Percentiles rank a stretch among this genome's conserved stretches.
Evolutionary conservation across 2,113 vertebrate species (phyloP).

Genomic region (Etheostoma spectabile): DNA sequence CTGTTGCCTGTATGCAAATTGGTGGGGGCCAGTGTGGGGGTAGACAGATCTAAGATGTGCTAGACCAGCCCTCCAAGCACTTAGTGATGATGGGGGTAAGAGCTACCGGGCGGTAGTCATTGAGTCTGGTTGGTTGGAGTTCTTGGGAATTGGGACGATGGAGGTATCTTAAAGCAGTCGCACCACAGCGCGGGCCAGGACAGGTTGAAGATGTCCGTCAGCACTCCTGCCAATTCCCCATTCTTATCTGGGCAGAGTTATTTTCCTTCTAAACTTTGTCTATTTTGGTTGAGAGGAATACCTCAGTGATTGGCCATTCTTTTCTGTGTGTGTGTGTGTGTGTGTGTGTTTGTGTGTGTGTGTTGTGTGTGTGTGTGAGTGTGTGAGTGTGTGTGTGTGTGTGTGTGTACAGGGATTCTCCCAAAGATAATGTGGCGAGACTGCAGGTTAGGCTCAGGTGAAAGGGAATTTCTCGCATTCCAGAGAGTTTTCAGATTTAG

Average conservation of each 20-base stretch:
- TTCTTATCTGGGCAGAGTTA: neutral
- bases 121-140: no score
- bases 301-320: neutral
- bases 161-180: no score
- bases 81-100: no score
- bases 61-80: no score
- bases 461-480: slow-evolving; percentile 63
- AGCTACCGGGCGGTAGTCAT: no score
- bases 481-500: slow-evolving; percentile 10
- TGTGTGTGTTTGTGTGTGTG: slow-evolving; percentile 7
- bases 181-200: no score
- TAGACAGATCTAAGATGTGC: no score
- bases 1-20: no score
- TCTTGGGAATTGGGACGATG: no score
- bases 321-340: neutral
- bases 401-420: neutral
- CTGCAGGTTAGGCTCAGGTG: slow-evolving; percentile 62
- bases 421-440: slow-evolving; percentile 41
- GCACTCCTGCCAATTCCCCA: no score
- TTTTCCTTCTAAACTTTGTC: neutral
- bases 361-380: slow-evolving; percentile 10
- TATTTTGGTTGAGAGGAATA: neutral
- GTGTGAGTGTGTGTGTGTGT: slow-evolving; percentile 11
- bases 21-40: no score
- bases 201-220: no score